Conservation (phyloP, 2,113 vertebrate species). For the Hiodon tergisus region DNA sequence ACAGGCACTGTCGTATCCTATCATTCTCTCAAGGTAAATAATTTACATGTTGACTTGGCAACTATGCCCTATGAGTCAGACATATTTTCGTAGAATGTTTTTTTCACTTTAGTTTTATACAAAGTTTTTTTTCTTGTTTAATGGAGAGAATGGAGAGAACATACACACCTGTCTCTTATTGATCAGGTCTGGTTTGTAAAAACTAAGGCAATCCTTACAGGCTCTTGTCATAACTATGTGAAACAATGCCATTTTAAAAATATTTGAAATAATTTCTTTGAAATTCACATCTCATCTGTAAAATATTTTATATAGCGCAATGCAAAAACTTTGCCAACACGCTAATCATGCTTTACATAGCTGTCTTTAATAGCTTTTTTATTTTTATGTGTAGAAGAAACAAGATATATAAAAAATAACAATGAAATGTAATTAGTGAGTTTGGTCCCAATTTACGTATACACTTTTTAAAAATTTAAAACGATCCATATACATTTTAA, state of each 20-base stretch:
- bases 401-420: too few species aligned
- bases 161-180: not conserved
- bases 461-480: too few species aligned
- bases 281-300: not conserved
- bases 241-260: too few species aligned
- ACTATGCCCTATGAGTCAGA: not conserved
- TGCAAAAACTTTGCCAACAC: too few species aligned
- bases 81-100: not conserved
- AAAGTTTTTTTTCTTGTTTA: not conserved
- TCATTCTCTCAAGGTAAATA: constrained; percentile 26
- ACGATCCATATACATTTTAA: too few species aligned
- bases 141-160: not conserved
- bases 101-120: not conserved
- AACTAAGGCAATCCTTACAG: not conserved
- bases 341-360: too few species aligned
- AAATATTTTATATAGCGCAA: not conserved
- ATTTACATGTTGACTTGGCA: not conserved
- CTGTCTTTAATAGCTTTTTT: too few species aligned
- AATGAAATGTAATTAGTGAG: too few species aligned
- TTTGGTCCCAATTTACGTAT: too few species aligned
- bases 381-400: too few species aligned
- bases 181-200: not conserved
- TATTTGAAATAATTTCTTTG: too few species aligned
- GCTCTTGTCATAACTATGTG: too few species aligned
- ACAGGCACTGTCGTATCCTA: constrained; percentile 35